Conservation (phyloP, 53 echinoderm and acorn worm species). For the Zoroaster sp. region DNA sequence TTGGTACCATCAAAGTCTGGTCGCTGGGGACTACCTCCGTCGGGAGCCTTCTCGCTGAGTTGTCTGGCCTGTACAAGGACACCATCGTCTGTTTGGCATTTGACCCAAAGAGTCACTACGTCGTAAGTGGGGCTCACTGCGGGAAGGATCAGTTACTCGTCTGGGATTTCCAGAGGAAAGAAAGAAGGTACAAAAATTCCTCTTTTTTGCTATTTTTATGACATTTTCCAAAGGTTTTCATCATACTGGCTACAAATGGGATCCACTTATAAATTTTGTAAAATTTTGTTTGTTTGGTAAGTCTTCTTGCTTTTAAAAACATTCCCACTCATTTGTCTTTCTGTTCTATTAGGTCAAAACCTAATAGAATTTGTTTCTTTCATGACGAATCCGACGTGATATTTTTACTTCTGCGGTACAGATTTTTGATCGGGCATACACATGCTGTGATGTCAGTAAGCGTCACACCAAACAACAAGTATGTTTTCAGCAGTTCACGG, state of each 20-base stretch:
- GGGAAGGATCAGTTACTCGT: constrained; percentile 71
- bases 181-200: constrained; percentile 25
- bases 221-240: no score
- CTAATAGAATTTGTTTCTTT: no score
- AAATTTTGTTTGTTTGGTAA: no score
- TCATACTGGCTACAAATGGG: no score
- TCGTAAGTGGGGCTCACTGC: constrained; percentile 64
- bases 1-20: constrained; percentile 69
- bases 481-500: constrained; percentile 79
- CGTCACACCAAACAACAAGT: constrained; percentile 72
- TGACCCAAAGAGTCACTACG: constrained; percentile 38
- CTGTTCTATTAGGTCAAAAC: no score
- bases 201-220: no score
- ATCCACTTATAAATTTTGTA: no score
- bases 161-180: constrained; percentile 65
- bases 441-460: constrained; percentile 83
- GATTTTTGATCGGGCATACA: constrained; percentile 74
- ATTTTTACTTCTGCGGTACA: no score
- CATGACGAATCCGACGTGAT: no score
- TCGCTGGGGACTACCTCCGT: constrained; percentile 41
- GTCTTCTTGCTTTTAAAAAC: no score
- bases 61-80: constrained; percentile 57
- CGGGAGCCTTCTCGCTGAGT: constrained; percentile 56
- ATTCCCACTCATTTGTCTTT: no score
- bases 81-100: constrained; percentile 66